These are phyloP conservation scores for Nothobranchius kuhntae DNA, from an alignment of 2,113 vertebrate species.

Conservation along the genomic window DNA sequence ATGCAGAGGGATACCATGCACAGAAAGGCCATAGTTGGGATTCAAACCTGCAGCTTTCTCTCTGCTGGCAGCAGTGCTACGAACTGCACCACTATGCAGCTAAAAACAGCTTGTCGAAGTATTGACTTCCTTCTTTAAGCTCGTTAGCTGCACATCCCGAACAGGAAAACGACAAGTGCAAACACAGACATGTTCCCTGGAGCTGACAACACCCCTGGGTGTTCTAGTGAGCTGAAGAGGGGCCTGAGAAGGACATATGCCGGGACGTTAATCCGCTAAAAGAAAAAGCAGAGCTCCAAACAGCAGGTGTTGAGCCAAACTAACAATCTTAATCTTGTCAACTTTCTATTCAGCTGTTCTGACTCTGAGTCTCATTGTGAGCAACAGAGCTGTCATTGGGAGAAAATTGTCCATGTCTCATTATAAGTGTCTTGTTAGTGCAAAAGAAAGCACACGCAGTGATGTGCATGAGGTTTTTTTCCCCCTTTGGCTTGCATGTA, in stretches of 20 bases:
- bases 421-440: conserved; percentile 55
- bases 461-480: conserved; percentile 6
- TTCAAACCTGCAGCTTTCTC: too few relatives aligned
- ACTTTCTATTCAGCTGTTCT: conserved; percentile 55
- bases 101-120: background rate
- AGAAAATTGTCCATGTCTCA: conserved; percentile 52
- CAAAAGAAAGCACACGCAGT: conserved; percentile 16
- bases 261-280: conserved; percentile 60
- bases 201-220: conserved; percentile 34
- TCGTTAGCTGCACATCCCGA: conserved; percentile 23
- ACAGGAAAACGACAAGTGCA: conserved; percentile 34
- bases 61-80: too few relatives aligned
- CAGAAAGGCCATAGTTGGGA: too few relatives aligned
- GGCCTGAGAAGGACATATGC: conserved; percentile 51
- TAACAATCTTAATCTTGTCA: conserved; percentile 61
- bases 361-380: conserved; percentile 48
- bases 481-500: background rate
- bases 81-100: too few relatives aligned
- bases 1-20: too few relatives aligned
- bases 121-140: conserved; percentile 4
- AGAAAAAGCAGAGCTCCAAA: conserved; percentile 41
- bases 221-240: conserved; percentile 42
- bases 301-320: conserved; percentile 54
- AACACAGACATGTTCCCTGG: conserved; percentile 46
- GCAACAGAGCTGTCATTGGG: conserved; percentile 37